Evolutionary conservation across 2,888 invertebrate species (phyloP).

Genomic region (Galerucella calmariensis): DNA sequence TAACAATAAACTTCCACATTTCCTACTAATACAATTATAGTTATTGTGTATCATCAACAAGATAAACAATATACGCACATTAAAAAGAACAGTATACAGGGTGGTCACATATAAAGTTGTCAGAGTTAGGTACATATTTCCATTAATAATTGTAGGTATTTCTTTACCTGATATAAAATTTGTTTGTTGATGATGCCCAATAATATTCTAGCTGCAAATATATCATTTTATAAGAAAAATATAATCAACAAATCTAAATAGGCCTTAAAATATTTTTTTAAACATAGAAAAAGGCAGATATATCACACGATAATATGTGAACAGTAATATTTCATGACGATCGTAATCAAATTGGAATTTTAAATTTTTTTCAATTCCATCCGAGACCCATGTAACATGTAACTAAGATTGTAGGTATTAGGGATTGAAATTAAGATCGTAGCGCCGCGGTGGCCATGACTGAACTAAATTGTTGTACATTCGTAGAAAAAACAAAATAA

Average conservation of each 20-base stretch:
- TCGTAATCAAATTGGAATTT: not conserved
- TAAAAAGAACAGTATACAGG: not conserved
- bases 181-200: not conserved
- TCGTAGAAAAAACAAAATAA: no score
- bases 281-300: not conserved
- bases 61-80: not conserved
- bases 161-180: no score
- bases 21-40: not conserved
- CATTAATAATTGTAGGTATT: no score
- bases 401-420: no score
- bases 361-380: not conserved
- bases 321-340: not conserved
- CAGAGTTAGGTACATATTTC: no score
- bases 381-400: not conserved
- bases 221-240: not conserved
- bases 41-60: not conserved
- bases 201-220: not conserved
- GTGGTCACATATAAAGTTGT: not conserved
- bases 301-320: not conserved
- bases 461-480: no score
- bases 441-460: no score
- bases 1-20: slow-evolving; percentile 2
- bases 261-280: not conserved
- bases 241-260: not conserved
- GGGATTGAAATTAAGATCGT: no score